Percentiles rank a stretch among this genome's conserved stretches.
Evolutionary conservation across 2,888 invertebrate species (phyloP).

Genomic region (Augiades crinisus): DNA sequence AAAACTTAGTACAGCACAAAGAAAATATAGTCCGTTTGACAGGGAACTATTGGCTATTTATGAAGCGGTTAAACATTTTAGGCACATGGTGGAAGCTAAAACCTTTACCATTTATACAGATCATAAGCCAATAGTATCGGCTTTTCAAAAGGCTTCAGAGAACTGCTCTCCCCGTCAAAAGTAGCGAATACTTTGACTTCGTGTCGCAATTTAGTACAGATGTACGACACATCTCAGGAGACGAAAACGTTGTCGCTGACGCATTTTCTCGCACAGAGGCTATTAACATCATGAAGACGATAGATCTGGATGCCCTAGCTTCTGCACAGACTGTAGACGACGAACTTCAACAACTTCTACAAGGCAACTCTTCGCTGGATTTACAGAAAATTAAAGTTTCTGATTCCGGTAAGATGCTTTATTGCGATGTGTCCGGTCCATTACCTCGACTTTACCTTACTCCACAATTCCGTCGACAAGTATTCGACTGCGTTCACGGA

Average conservation of each 20-base stretch:
- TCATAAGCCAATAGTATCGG: background rate
- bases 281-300: background rate
- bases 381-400: background rate
- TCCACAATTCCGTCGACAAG: background rate
- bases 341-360: background rate
- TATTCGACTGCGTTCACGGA: background rate
- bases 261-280: background rate
- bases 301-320: background rate
- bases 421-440: background rate
- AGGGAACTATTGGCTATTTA: background rate
- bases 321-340: background rate
- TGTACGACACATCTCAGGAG: background rate
- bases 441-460: background rate
- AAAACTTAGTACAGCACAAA: conserved; percentile 38
- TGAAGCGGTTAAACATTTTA: background rate
- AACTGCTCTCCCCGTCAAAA: background rate
- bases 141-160: background rate
- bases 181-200: background rate
- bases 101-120: background rate
- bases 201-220: background rate
- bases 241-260: background rate
- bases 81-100: background rate
- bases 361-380: background rate
- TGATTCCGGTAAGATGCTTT: background rate
- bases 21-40: conserved; percentile 2